These are phyloP conservation scores for Pseudomyrmex sp. DNA, from an alignment of 1,140 invertebrate species.

Conservation along the genomic window DNA sequence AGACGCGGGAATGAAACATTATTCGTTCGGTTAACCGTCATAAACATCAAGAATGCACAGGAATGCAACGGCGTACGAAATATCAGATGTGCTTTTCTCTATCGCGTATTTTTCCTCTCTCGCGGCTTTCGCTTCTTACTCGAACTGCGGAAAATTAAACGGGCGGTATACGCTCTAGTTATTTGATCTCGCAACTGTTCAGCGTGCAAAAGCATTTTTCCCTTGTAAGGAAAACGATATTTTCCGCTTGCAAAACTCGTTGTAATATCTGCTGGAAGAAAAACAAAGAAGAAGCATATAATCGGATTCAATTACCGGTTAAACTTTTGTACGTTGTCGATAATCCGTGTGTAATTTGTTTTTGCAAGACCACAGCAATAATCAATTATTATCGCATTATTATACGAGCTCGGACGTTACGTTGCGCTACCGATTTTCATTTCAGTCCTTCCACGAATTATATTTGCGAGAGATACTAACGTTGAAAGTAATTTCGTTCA, in stretches of 20 bases:
- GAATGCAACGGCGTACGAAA: neutral
- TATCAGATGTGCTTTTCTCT: constrained; percentile 3
- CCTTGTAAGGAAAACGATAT: neutral
- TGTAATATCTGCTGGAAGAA: neutral
- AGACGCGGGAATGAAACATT: neutral
- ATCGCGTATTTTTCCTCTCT: constrained; percentile 1
- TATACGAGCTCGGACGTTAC: constrained; percentile 14
- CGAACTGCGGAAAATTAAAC: constrained; percentile 11
- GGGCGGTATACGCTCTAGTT: constrained; percentile 1
- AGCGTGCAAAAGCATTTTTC: constrained; percentile 8
- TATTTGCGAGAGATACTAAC: neutral
- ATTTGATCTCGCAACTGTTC: neutral
- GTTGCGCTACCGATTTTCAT: neutral
- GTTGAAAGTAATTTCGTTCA: constrained; percentile 26
- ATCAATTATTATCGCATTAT: constrained; percentile 37
- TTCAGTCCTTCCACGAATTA: constrained; percentile 3
- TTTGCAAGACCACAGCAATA: neutral
- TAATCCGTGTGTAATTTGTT: neutral
- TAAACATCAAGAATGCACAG: constrained; percentile 10
- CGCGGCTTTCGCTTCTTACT: neutral
- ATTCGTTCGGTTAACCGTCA: constrained; percentile 15
- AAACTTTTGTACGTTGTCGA: neutral
- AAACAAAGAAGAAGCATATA: neutral
- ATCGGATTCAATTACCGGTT: neutral
- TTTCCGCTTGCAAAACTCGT: neutral